These are phyloP conservation scores for Sciaenops ocellatus DNA, from an alignment of 2,797 vertebrate species.

Conservation along the genomic window DNA sequence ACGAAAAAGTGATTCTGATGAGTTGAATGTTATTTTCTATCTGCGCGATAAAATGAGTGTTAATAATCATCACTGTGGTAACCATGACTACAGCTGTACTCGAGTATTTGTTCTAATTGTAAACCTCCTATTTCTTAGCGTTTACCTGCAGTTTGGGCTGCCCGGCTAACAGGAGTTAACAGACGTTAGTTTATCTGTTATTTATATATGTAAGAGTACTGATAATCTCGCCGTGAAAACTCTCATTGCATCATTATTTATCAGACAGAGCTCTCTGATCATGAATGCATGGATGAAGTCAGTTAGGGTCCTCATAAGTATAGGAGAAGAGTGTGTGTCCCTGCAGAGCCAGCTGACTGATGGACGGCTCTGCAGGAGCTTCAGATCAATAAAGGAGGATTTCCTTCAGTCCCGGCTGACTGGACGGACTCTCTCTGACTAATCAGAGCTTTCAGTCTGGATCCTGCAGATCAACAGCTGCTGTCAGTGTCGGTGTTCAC, in stretches of 20 bases:
- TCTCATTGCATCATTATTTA: neutral
- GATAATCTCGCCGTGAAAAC: neutral
- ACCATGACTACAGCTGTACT: too few species aligned
- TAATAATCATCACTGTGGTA: too few species aligned
- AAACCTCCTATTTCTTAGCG: too few species aligned
- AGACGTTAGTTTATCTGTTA: too few species aligned
- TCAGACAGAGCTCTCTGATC: neutral
- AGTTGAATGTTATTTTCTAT: too few species aligned
- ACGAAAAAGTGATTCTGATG: too few species aligned
- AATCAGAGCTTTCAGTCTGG: conserved; percentile 28
- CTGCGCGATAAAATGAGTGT: too few species aligned
- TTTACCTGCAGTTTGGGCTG: too few species aligned
- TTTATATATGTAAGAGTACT: neutral
- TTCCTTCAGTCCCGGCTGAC: conserved; percentile 46
- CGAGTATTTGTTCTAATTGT: too few species aligned
- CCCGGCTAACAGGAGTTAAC: too few species aligned
- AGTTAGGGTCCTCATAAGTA: too few species aligned
- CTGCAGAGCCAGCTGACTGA: conserved; percentile 30
- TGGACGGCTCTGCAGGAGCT: conserved; percentile 27
- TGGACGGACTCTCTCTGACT: neutral
- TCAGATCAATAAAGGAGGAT: conserved; percentile 50
- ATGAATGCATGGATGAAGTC: too few species aligned
- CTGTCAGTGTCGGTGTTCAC: conserved; percentile 19
- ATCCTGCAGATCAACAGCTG: conserved; percentile 33
- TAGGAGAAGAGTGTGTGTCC: neutral